phyloP scores from a whole-genome alignment of 2,888 invertebrate genomes.

The Synergus gifuensis region DNA sequence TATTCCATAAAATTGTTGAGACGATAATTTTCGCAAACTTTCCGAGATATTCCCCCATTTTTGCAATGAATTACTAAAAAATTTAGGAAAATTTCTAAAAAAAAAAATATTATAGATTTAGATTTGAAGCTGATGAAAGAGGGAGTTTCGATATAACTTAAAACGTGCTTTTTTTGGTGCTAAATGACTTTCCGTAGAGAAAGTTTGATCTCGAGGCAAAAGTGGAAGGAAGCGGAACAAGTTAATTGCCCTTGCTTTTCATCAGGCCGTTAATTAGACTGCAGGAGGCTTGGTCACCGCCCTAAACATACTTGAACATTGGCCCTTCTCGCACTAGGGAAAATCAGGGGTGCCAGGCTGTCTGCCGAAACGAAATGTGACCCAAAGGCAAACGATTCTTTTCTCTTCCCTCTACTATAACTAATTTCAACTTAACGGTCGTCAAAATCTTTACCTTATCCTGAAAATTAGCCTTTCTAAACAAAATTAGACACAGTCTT shows the following conservation, averaged over 20 bases:
- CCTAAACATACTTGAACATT: constrained; percentile 47
- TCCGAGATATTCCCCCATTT: too few relatives aligned
- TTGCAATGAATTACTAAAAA: too few relatives aligned
- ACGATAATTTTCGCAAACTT: too few relatives aligned
- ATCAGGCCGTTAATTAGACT: constrained; percentile 72
- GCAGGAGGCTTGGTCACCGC: constrained; percentile 63
- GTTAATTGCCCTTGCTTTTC: constrained; percentile 70
- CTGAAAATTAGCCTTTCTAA: neutral
- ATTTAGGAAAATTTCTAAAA: neutral
- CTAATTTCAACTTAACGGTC: neutral
- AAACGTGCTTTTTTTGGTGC: constrained; percentile 20
- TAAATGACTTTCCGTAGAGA: constrained; percentile 16
- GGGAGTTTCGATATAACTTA: constrained; percentile 20
- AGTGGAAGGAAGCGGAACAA: constrained; percentile 64
- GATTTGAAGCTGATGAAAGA: constrained; percentile 3
- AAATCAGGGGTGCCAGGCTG: constrained; percentile 64
- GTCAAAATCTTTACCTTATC: neutral
- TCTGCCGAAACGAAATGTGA: constrained; percentile 58
- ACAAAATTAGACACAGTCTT: neutral
- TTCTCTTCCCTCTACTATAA: constrained; percentile 12
- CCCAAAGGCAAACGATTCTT: constrained; percentile 40
- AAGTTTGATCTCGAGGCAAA: constrained; percentile 47
- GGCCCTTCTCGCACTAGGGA: constrained; percentile 12
- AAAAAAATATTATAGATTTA: neutral
- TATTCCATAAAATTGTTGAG: too few relatives aligned